Evolutionary conservation across 2,888 invertebrate species (phyloP), one percentile per base, ranked within the genome.

Genomic region (Hydraecia micacea): DNA sequence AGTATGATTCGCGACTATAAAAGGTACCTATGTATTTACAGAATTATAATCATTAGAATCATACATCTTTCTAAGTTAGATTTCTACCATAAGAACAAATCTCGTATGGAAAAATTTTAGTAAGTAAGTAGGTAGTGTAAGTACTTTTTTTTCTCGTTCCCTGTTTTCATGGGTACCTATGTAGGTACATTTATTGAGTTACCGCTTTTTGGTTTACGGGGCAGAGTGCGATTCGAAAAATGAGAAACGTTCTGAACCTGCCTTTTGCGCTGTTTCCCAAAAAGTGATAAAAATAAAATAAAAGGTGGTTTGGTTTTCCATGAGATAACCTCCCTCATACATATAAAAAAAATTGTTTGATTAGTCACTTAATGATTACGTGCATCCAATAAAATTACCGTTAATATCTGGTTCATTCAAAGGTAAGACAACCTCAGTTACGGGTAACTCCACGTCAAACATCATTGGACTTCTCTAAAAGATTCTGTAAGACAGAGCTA

Each of bases 381-480:
- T 67, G 46, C 52, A 84, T 66, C 21, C 8, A 75, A 73, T 71
- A 68, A 75, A 82, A 84, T 88, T 88, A 89, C 88, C 89, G 70
- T 81, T 11, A 75, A 52, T 52, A 55, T 80, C 73, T 60, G 58
- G 63, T 81, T 86, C 81, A 65, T 75, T 49, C 77, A 89, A 73
- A 77, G 79, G 82, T 80, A 82, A 52, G 58, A 69, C 70, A 75
- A 75, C 68, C 70, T 86, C 85, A 77, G 80, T 60, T 75, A 90
- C 78, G 69, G 87, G 89, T 73, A 85, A 78, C 79, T 91, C 91
- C 88, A 90, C 80, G 66, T 92, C 90, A 77, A 87, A 80, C 87
- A 84, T 90, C 79, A 73, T 87, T 79, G 73, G 55, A 79, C 83
- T 86, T 84, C 77, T 72, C 67, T 74, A 85, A 18, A 62, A 65